Conservation (phyloP, 2,797 vertebrate species). For the Fringilla coelebs region DNA sequence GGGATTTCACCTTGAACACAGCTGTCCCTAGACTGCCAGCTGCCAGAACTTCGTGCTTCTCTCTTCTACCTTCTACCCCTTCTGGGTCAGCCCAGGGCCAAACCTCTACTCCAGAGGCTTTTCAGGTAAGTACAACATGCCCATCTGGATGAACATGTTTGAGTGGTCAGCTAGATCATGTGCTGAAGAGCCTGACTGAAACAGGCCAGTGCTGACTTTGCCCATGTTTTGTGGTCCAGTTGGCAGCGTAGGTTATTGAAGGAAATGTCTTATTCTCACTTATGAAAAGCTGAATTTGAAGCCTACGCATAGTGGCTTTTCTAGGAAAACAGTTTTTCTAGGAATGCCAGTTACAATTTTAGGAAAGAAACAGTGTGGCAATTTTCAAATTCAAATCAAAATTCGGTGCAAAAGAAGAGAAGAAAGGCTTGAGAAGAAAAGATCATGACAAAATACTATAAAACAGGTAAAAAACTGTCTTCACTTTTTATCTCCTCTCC, state of each 20-base stretch:
- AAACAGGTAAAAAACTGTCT: slow-evolving; percentile 19
- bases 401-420: not conserved
- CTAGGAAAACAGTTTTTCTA: slow-evolving; percentile 54
- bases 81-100: not conserved
- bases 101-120: not conserved
- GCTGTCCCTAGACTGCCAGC: not conserved
- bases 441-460: not conserved
- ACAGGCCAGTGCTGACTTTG: not conserved
- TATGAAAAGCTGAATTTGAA: slow-evolving; percentile 6
- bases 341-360: slow-evolving; percentile 56
- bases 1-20: not conserved
- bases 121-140: rapidly evolving
- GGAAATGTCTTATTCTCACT: slow-evolving; percentile 36
- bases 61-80: not conserved
- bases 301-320: slow-evolving; percentile 31
- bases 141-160: not conserved
- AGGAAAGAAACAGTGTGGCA: slow-evolving; percentile 40
- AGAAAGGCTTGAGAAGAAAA: slow-evolving; percentile 6
- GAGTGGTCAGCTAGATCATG: not conserved
- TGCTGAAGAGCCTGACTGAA: not conserved
- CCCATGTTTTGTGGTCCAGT: not conserved
- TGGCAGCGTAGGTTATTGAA: not conserved
- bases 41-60: not conserved
- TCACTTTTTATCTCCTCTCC: not conserved
- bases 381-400: slow-evolving; percentile 34